Evolutionary conservation across 2,797 vertebrate species (phyloP), one percentile per base, ranked within the genome.

Genomic region (Sebastes vulpes): DNA sequence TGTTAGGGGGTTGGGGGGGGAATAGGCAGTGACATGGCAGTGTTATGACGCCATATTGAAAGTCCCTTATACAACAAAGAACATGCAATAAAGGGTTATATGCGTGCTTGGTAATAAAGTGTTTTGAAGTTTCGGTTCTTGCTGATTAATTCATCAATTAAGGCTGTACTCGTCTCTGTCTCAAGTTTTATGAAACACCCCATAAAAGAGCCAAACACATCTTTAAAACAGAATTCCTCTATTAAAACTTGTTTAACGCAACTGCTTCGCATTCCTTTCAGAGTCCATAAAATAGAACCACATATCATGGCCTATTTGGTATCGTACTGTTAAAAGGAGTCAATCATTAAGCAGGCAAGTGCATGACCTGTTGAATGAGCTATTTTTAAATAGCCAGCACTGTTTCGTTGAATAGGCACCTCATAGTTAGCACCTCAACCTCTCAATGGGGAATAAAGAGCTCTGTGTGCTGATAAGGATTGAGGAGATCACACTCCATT

Each of bases 101-200:
- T 77, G 50, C 74, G 67, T 53, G 32, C 53, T 48, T 67, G 20
- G 77, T 72, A 74, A 82, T 81, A 77, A 85, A 90, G 68, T 58
- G 50, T 89, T 89, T 50, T 93, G 88, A 91, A 89, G 84, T 93
- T 93, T 89, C 70, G 21, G 72, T 73, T 79, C 89, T 64, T 84
- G 42, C 72, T 77, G 75, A 91, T 93, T 89, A 83, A 92, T 93
- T 84, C 32, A 80, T 90, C 71, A 89, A 81, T 93, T 85, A 90
- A 86, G 68, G 63, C 29, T 75, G 54, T 74, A 59, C 53, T 86
- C 77, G 54, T 78, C 72, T 82, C 57, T 66, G 69, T 90, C 78
- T 86, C 31, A 87, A 82, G 81, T 85, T 87, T 92, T 92, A 93
- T 94, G 92, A 93, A 94, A 94, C 94, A 94, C 89, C 52, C 87